Conservation (phyloP, 2,113 vertebrate species). For the Struthio camelus region DNA sequence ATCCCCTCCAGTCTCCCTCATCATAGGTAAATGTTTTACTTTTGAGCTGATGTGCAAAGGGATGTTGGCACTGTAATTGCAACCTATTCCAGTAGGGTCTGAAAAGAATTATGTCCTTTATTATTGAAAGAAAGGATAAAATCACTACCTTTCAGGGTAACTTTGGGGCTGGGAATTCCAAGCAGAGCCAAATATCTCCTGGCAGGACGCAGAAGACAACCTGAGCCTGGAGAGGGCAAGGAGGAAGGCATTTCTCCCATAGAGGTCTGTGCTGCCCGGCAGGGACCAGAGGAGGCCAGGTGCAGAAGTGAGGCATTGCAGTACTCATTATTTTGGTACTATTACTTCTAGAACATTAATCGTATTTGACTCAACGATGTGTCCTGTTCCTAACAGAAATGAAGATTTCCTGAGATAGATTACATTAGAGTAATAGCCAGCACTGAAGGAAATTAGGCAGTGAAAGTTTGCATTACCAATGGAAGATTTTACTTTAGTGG, state of each 20-base stretch:
- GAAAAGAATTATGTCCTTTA: background rate
- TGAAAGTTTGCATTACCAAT: background rate
- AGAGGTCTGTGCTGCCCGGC: background rate
- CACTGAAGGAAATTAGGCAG: background rate
- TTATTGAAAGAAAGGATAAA: background rate
- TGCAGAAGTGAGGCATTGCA: background rate
- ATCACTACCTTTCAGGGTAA: background rate
- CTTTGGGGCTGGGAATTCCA: background rate
- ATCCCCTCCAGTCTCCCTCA: background rate
- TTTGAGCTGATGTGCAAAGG: background rate
- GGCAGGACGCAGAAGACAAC: background rate
- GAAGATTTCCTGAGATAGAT: background rate
- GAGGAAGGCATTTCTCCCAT: rapidly evolving
- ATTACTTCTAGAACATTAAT: background rate
- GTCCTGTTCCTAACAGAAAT: background rate
- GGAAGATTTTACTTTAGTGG: background rate
- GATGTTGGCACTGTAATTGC: background rate
- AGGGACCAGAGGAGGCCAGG: background rate
- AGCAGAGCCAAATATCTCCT: background rate
- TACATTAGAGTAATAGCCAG: background rate
- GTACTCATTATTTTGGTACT: background rate
- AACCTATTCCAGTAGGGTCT: background rate
- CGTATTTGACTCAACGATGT: background rate
- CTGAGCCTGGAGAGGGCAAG: background rate
- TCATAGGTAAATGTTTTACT: background rate